phyloP scores from a whole-genome alignment of 2,888 invertebrate genomes.

The Epirrhoe tristata region DNA sequence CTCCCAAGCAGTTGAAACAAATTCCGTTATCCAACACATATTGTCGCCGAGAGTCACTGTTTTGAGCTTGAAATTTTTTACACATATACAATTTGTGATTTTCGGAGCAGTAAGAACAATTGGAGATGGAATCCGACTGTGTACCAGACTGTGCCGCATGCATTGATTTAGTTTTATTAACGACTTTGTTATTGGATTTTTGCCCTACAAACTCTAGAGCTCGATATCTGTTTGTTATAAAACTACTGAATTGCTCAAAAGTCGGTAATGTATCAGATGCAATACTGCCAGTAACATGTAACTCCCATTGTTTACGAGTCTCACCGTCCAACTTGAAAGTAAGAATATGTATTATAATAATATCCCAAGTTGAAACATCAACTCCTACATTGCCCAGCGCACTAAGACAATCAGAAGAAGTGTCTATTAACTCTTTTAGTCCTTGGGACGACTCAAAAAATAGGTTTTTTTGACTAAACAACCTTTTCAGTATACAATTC shows the following conservation, averaged over 20 bases:
- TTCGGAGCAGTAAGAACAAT: slow-evolving; percentile 12
- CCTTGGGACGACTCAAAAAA: slow-evolving; percentile 1
- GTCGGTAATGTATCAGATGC: slow-evolving; percentile 3
- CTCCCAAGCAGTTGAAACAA: slow-evolving; percentile 24
- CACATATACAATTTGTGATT: slow-evolving; percentile 13
- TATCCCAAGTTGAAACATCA: slow-evolving; percentile 5
- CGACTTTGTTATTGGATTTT: slow-evolving; percentile 2
- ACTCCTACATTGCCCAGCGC: slow-evolving; percentile 10
- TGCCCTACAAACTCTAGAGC: slow-evolving; percentile 12
- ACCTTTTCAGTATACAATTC: slow-evolving; percentile 9
- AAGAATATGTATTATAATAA: slow-evolving; percentile 9
- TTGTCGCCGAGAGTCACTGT: slow-evolving; percentile 6
- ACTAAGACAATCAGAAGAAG: not conserved
- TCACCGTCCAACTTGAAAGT: slow-evolving; percentile 8
- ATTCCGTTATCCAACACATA: slow-evolving; percentile 7
- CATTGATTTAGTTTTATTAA: slow-evolving; percentile 4
- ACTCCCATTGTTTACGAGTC: slow-evolving; percentile 9
- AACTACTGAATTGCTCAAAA: slow-evolving; percentile 1
- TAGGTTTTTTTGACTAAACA: slow-evolving; percentile 4
- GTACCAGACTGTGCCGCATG: not conserved
- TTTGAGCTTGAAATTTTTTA: slow-evolving; percentile 5
- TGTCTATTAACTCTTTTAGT: slow-evolving; percentile 14
- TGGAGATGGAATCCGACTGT: too few relatives aligned
- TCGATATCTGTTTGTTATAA: slow-evolving; percentile 1
- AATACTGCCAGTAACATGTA: slow-evolving; percentile 4